Conservation (phyloP, 2,888 invertebrate species). For the Selenia dentaria region DNA sequence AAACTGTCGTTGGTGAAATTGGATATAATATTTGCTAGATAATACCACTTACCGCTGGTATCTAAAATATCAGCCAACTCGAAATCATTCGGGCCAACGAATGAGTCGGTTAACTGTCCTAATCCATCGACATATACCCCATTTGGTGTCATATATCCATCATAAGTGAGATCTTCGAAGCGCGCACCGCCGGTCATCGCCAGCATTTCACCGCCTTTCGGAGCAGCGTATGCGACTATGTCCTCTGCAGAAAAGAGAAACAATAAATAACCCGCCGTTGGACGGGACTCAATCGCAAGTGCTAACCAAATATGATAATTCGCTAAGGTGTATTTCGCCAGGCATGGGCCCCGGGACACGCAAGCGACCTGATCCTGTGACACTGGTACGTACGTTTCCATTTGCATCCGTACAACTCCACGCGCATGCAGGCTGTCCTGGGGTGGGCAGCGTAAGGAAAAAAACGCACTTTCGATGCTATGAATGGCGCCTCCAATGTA, state of each 20-base stretch:
- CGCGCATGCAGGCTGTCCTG: conserved; percentile 95
- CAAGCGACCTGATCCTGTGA: conserved; percentile 43
- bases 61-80: conserved; percentile 84
- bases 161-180: conserved; percentile 92
- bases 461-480: conserved; percentile 94
- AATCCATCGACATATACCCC: conserved; percentile 87
- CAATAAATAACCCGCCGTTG: conserved; percentile 42
- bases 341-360: conserved; percentile 58
- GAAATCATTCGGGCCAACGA: conserved; percentile 87
- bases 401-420: conserved; percentile 94
- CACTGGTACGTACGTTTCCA: conserved; percentile 80
- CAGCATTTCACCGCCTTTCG: conserved; percentile 86
- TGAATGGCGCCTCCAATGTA: conserved; percentile 91
- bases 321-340: conserved; percentile 42
- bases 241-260: conserved; percentile 81
- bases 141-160: conserved; percentile 85
- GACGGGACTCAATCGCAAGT: conserved; percentile 46
- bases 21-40: neutral
- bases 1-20: neutral
- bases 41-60: conserved; percentile 76
- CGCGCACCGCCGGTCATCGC: conserved; percentile 87
- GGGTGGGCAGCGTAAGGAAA: conserved; percentile 94
- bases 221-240: conserved; percentile 87
- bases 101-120: conserved; percentile 92
- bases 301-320: conserved; percentile 18